Evolutionary conservation across 2,888 invertebrate genomes (phyloP).

Genomic region (Oscheius myriophilus): DNA sequence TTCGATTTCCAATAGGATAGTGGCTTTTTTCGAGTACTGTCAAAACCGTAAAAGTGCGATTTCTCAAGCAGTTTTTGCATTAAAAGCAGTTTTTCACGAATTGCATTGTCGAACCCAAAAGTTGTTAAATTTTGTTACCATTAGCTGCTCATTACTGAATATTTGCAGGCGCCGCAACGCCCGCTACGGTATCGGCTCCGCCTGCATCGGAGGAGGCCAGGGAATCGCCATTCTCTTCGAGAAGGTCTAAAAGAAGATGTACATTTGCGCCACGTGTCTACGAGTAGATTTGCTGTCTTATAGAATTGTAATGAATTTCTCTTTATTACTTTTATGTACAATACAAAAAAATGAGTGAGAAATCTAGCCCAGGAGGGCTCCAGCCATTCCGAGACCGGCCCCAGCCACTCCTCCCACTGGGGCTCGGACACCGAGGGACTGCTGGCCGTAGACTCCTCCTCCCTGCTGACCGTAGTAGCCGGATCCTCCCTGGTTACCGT

Average conservation of each 20-base stretch:
- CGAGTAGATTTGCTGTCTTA: slow-evolving; percentile 15
- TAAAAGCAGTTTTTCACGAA: too few relatives aligned
- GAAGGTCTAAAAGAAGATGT: slow-evolving; percentile 37
- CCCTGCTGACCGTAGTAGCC: slow-evolving; percentile 9
- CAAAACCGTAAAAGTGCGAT: too few relatives aligned
- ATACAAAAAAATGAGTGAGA: not conserved
- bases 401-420: slow-evolving; percentile 9
- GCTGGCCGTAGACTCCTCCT: slow-evolving; percentile 18
- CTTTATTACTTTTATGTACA: slow-evolving; percentile 10
- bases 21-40: too few relatives aligned
- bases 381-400: not conserved
- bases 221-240: slow-evolving; percentile 93
- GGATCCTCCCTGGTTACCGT: not conserved
- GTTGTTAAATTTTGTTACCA: not conserved
- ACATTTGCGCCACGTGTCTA: not conserved
- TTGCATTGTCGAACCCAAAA: too few relatives aligned
- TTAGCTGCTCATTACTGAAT: too few relatives aligned
- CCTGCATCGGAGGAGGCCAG: slow-evolving; percentile 98
- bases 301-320: not conserved
- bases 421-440: slow-evolving; percentile 8
- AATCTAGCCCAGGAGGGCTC: not conserved
- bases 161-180: slow-evolving; percentile 48
- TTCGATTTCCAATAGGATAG: too few relatives aligned
- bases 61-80: too few relatives aligned
- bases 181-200: slow-evolving; percentile 88